These are phyloP conservation scores for Oxyteleia sp. DNA, from an alignment of 2,888 invertebrate genomes.

Conservation along the genomic window DNA sequence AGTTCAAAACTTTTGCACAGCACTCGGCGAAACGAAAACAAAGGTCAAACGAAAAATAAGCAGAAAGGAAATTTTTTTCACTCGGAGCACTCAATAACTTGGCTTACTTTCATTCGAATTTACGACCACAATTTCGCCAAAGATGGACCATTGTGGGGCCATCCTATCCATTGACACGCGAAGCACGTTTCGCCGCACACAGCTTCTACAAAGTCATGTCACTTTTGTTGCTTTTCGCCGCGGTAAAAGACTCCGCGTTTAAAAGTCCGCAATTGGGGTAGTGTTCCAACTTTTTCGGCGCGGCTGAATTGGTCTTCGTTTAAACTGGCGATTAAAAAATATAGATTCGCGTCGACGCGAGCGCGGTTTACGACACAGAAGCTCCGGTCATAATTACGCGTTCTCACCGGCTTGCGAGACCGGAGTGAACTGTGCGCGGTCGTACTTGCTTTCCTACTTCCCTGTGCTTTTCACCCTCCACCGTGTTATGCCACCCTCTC, in stretches of 20 bases:
- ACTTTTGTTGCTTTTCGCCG: conserved; percentile 32
- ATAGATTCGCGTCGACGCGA: conserved; percentile 42
- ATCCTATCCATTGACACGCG: conserved; percentile 64
- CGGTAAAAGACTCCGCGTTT: neutral
- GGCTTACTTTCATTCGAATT: conserved; percentile 58
- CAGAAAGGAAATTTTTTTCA: conserved; percentile 8
- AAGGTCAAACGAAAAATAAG: neutral
- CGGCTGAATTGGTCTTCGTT: no score
- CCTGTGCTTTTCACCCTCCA: conserved; percentile 74
- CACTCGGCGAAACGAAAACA: conserved; percentile 16
- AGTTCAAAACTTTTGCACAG: neutral
- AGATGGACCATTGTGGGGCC: conserved; percentile 45
- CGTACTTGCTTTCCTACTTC: conserved; percentile 83
- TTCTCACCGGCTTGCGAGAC: conserved; percentile 82
- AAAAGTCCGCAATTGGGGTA: neutral
- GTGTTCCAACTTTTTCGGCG: neutral
- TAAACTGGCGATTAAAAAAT: neutral
- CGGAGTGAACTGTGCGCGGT: conserved; percentile 83
- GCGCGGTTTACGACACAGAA: conserved; percentile 63
- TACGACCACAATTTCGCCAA: conserved; percentile 28
- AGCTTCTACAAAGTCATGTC: conserved; percentile 33
- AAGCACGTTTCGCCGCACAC: conserved; percentile 58
- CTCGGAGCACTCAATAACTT: conserved; percentile 10
- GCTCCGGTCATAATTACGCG: conserved; percentile 74
- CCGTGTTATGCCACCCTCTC: conserved; percentile 71